Conservation (phyloP, 2,113 vertebrate species). For the Mobula hypostoma region DNA sequence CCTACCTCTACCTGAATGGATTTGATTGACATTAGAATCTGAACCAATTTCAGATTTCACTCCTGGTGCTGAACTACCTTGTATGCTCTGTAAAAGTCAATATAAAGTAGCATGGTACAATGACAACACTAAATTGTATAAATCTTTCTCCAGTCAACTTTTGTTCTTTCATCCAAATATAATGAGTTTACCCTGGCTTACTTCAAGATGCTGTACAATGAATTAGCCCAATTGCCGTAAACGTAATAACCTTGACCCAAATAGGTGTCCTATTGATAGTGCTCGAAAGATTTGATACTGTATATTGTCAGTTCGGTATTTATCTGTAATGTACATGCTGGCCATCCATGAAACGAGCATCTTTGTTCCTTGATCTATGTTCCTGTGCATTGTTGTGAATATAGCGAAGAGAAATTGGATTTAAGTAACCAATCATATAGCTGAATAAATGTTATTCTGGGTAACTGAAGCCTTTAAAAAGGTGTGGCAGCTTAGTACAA, state of each 20-base stretch:
- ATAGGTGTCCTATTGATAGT: not conserved
- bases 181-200: not conserved
- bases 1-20: not conserved
- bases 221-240: slow-evolving; percentile 3
- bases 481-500: not conserved
- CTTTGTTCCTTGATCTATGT: not conserved
- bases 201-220: not conserved
- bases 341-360: not conserved
- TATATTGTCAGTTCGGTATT: not conserved
- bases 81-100: not conserved
- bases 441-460: not conserved
- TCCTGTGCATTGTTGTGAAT: not conserved
- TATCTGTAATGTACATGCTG: not conserved
- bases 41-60: not conserved
- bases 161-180: not conserved
- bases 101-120: not conserved
- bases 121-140: not conserved
- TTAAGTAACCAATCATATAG: not conserved
- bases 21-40: not conserved
- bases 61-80: not conserved
- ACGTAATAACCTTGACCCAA: not conserved
- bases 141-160: not conserved
- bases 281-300: not conserved
- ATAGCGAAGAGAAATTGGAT: not conserved
- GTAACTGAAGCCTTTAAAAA: not conserved